A percentile compares a stretch with the other conserved stretches of the same genome.
Conservation (phyloP, 2,113 vertebrate species). For the Recurvirostra avosetta region DNA sequence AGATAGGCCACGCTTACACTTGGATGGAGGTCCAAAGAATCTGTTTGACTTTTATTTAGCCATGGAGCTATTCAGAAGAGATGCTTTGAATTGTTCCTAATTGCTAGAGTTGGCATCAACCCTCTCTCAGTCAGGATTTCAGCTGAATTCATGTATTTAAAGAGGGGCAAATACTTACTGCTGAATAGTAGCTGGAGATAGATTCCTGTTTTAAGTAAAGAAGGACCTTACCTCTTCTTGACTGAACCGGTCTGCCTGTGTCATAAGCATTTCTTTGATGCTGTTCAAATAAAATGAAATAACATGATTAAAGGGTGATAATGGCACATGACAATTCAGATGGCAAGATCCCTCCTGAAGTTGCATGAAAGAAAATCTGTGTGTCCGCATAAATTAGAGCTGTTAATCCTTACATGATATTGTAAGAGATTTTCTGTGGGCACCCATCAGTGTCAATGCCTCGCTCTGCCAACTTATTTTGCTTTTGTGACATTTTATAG, state of each 20-base stretch:
- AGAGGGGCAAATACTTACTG: not conserved
- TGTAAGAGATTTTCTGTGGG: conserved; percentile 49
- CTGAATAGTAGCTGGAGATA: not conserved
- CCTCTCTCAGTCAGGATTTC: not conserved
- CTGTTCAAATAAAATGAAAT: conserved; percentile 65
- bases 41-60: conserved; percentile 14
- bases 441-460: conserved; percentile 42
- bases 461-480: conserved; percentile 45
- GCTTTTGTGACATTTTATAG: conserved; percentile 48
- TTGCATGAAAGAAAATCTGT: conserved; percentile 48
- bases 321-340: conserved; percentile 58
- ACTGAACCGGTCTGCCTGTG: conserved; percentile 89
- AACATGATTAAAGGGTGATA: conserved; percentile 49
- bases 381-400: conserved; percentile 60
- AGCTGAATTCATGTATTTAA: conserved; percentile 21
- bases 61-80: not conserved
- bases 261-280: conserved; percentile 89
- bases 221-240: conserved; percentile 82
- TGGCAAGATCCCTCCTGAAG: conserved; percentile 49
- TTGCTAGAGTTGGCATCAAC: conserved; percentile 4
- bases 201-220: not conserved
- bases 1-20: not conserved
- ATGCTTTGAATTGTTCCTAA: conserved; percentile 29
- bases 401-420: conserved; percentile 54
- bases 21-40: conserved; percentile 6